Conservation (phyloP, 2,113 vertebrate genomes). For the Podocnemis expansa region DNA sequence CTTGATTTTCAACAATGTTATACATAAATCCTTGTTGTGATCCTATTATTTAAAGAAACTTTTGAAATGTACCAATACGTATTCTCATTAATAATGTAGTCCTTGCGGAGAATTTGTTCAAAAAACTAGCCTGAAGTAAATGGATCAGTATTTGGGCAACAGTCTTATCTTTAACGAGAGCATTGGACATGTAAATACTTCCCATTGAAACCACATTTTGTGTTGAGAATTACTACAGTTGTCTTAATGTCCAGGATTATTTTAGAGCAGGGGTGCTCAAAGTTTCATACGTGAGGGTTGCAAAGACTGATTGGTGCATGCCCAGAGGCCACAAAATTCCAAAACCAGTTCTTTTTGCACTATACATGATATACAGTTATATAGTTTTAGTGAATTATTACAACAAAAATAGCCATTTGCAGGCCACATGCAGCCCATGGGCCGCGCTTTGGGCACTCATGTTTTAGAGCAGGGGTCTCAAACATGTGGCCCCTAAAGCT, state of each 20-base stretch:
- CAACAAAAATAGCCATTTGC: too few species aligned
- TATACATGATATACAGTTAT: too few species aligned
- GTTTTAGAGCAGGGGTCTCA: too few species aligned
- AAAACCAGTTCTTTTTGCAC: too few species aligned
- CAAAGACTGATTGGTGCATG: too few species aligned
- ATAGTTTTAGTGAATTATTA: too few species aligned
- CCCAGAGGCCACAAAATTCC: too few species aligned
- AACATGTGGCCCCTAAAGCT: too few species aligned
- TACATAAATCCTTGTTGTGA: background rate
- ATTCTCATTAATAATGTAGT: background rate
- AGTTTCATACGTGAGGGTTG: too few species aligned
- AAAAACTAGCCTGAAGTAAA: background rate
- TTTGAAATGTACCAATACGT: background rate
- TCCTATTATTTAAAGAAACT: background rate
- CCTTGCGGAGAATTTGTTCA: background rate
- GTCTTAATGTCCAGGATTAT: constrained; percentile 3
- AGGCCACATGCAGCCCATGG: too few species aligned
- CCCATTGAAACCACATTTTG: background rate
- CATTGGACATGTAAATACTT: background rate
- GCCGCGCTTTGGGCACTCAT: too few species aligned
- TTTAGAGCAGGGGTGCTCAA: too few species aligned
- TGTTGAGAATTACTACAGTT: constrained; percentile 14
- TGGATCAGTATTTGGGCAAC: background rate
- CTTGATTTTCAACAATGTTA: background rate
- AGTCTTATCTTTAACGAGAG: background rate